phyloP scores from a whole-genome alignment of 2,888 invertebrate species.

The Drosophila monieri region DNA sequence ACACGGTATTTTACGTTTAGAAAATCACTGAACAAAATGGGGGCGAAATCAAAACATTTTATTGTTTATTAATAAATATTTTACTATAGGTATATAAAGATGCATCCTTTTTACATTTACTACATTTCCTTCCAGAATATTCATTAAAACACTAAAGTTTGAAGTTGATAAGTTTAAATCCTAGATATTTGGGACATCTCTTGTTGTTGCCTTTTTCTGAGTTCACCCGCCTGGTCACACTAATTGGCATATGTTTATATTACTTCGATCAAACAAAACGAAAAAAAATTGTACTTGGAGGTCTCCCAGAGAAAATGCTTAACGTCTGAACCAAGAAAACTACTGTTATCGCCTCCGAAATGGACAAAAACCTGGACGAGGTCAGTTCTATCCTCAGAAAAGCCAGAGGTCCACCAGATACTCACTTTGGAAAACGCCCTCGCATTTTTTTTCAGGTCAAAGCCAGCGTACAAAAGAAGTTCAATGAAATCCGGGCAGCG shows the following conservation, averaged over 20 bases:
- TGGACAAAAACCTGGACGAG: conserved; percentile 41
- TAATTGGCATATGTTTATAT: conserved; percentile 1
- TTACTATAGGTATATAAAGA: no score
- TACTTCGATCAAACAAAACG: conserved; percentile 44
- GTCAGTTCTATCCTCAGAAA: conserved; percentile 7
- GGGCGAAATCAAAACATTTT: no score
- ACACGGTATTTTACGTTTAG: no score
- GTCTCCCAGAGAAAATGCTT: conserved; percentile 22
- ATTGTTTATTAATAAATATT: no score
- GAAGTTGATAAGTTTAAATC: no score
- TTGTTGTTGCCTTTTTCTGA: not conserved
- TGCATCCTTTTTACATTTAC: no score
- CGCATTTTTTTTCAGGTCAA: conserved; percentile 73
- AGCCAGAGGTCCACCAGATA: no score
- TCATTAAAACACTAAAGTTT: no score
- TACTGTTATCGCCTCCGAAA: conserved; percentile 1
- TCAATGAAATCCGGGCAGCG: conserved; percentile 81
- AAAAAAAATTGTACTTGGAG: conserved; percentile 4
- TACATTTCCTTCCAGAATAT: no score
- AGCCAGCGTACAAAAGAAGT: conserved; percentile 81
- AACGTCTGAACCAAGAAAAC: conserved; percentile 12
- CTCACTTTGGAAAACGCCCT: not conserved
- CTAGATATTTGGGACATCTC: not conserved
- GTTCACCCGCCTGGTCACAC: not conserved
- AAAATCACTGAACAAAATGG: no score